Evolutionary conservation across 2,888 invertebrate species (phyloP).

Genomic region (Notodonta ziczac): DNA sequence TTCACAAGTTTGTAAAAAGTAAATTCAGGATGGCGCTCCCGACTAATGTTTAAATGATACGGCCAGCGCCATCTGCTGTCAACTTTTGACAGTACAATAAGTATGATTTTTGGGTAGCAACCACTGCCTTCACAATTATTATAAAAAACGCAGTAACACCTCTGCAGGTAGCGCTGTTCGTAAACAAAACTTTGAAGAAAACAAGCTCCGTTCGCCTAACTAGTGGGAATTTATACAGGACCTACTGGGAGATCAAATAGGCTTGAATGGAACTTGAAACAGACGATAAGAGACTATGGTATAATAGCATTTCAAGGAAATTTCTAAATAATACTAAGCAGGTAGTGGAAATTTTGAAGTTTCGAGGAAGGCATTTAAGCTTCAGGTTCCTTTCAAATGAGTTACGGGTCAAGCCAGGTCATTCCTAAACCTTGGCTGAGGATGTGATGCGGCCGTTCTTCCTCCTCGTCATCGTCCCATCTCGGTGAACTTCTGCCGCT

Average conservation of each 20-base stretch:
- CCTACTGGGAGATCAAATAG: conserved; percentile 43
- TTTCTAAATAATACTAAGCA: no score
- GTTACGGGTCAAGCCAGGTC: conserved; percentile 42
- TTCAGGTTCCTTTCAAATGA: conserved; percentile 45
- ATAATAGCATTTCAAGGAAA: background rate
- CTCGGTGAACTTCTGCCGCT: conserved; percentile 79
- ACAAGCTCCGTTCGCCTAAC: conserved; percentile 45
- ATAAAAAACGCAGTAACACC: conserved; percentile 17
- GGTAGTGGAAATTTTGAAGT: background rate
- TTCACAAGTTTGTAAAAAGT: conserved; percentile 6
- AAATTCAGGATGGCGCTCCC: conserved; percentile 80
- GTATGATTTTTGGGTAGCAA: conserved; percentile 50
- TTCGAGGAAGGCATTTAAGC: conserved; percentile 11
- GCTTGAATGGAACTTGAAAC: conserved; percentile 69
- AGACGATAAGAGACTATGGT: conserved; percentile 18
- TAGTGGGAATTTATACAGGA: conserved; percentile 41
- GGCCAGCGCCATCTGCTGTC: conserved; percentile 79
- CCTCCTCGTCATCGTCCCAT: conserved; percentile 78
- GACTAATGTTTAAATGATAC: conserved; percentile 47
- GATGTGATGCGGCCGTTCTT: conserved; percentile 70
- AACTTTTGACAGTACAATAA: conserved; percentile 20
- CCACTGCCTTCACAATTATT: conserved; percentile 70
- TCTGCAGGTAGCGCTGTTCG: conserved; percentile 71
- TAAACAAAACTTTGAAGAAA: conserved; percentile 37
- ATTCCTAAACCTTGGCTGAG: conserved; percentile 77